Base-by-base conservation (phyloP, 23 tunicate genomes). In the Halocynthia aurantium region DNA sequence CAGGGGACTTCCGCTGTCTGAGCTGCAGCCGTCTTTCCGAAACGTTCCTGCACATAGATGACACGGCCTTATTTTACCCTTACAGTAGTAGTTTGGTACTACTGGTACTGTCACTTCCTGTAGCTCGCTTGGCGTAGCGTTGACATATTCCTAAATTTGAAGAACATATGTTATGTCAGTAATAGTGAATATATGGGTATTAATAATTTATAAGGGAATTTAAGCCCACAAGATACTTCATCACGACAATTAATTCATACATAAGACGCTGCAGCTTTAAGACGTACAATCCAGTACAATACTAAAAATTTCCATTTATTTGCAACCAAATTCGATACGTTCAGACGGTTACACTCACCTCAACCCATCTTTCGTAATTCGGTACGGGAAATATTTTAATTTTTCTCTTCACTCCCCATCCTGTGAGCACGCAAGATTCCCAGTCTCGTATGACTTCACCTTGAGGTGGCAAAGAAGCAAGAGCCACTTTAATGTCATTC, bases 1-100 rank as follows among this genome's bases (percentile, higher is more conserved):
- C n/a, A 81, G 50, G 10, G 84, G 84, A 57, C 84, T 71, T 6
- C 84, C 84, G 67, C 84, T 81, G 70, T 81, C 84, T n/a, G 84
- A 81, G 50, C 63, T 81, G 76, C 84, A 81, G 6, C 84, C 84
- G 55, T 81, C 84, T 44, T 64, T 49, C 18, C 51, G 53, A 56
- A 81, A 61, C 6, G 77, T 52, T 6, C 84, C 84, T 0, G 84
- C 84, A 52, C 84, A 81, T 10, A 81, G 53, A n/a, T 81, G 84
- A 58, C 84, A 81, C 9, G 84, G 75, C 54, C 84, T 77, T 73
- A 81, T 81, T 10, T 70, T 69, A 58, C 84, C 84, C n/a, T 55
- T n/a, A 44, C 84, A 81, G n/a, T 74, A 62, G 57, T 74, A 56
- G 66, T 71, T 81, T 13, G 77, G 67, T 49, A 81, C 77, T 6